Evolutionary conservation across 2,113 vertebrate genomes (phyloP), one percentile per base, ranked within the genome.

Genomic region (Piaya cayana): DNA sequence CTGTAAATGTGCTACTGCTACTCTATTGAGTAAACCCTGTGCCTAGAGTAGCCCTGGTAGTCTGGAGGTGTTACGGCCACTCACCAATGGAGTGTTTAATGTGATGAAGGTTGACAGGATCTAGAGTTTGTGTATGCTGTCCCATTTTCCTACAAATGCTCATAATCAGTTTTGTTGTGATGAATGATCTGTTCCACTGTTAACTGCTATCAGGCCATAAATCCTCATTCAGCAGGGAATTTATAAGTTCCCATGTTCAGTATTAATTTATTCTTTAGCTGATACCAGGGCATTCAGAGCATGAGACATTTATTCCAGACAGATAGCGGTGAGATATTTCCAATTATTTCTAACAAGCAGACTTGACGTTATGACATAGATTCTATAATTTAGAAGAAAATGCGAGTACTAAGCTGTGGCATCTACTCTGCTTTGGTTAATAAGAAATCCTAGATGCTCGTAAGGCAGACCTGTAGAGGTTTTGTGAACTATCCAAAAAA

Each of bases 361-460:
- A 85, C 32, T 85, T 92, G 89, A 95, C 78, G 58, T 87, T 43
- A 81, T 94, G 63, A 83, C 60, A 93, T 32, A 80, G 39, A 68
- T 92, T 90, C 71, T 67, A 34, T 88, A 81, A 93, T 92, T 92
- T 75, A 92, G 56, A 82, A 86, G 75, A 83, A 90, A 67, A 8
- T 0, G 1, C 63, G 37, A 75, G 49, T 70, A 65, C 37, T 43
- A 92, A 79, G 23, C 32, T 80, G 42, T 43, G 43, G 29, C 2
- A 1, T 67, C 59, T 87, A n/a, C 70, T 88, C 59, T 53, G 8
- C 32, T 39, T 74, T 90, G 63, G 7, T 86, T 77, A 59, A 82
- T 87, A 86, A 58, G 13, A 72, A 80, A 68, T 76, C 39, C 52
- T 76, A 77, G 55, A n/a, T 59, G 29, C 37, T 36, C 43, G 42